These are phyloP conservation scores for Ovis canadensis DNA, from an alignment of 2,113 vertebrate genomes.

Conservation along the genomic window DNA sequence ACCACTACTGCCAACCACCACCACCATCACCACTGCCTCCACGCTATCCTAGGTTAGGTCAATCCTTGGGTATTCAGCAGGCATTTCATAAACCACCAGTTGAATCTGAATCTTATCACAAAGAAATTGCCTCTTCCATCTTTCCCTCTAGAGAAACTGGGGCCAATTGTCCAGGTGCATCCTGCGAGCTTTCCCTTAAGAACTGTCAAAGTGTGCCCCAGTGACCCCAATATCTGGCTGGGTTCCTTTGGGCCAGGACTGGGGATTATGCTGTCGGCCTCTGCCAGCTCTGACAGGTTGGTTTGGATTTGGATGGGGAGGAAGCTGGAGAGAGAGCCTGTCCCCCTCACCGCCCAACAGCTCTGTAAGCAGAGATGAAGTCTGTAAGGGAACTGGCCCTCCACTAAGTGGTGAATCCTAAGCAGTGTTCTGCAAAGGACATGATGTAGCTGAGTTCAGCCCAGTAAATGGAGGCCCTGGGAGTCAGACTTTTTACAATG, in stretches of 20 bases:
- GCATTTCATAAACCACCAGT: neutral
- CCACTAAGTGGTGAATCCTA: neutral
- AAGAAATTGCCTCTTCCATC: constrained; percentile 11
- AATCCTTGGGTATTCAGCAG: neutral
- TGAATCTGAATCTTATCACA: neutral
- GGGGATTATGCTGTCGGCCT: constrained; percentile 28
- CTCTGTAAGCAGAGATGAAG: neutral
- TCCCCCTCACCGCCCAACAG: neutral
- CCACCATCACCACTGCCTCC: neutral
- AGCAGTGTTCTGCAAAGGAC: neutral
- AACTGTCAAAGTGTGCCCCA: neutral
- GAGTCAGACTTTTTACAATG: constrained; percentile 23
- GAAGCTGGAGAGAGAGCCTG: neutral
- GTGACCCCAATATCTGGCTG: constrained; percentile 63
- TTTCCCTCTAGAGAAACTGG: neutral
- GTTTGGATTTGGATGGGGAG: neutral
- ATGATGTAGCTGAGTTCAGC: neutral
- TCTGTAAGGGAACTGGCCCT: rapidly evolving
- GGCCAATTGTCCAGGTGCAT: constrained; percentile 54
- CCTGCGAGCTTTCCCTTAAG: constrained; percentile 13
- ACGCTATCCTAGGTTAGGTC: neutral
- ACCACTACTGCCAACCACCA: rapidly evolving
- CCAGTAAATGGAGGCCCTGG: constrained; percentile 9
- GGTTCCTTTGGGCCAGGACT: neutral
- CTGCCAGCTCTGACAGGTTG: constrained; percentile 22